Evolutionary conservation across 1,140 invertebrate species (phyloP).

Genomic region (Ditylenchus dipsaci): DNA sequence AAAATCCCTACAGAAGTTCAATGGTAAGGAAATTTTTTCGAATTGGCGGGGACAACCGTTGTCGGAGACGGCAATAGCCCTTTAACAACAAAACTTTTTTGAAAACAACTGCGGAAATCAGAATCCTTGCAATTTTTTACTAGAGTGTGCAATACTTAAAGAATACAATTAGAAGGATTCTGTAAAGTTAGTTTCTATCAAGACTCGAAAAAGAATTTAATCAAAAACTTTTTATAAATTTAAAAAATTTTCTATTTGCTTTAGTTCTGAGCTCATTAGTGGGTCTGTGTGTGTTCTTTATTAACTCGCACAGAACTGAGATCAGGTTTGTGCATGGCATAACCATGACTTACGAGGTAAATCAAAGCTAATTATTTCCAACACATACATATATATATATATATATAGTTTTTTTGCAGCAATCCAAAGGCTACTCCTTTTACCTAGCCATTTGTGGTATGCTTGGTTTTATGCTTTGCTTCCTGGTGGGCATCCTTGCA

Average conservation of each 20-base stretch:
- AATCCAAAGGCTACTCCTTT: constrained; percentile 40
- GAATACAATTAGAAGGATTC: too few relatives aligned
- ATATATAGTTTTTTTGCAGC: constrained; percentile 13
- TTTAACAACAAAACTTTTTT: too few relatives aligned
- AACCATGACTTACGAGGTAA: constrained; percentile 37
- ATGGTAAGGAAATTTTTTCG: too few relatives aligned
- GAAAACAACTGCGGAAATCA: too few relatives aligned
- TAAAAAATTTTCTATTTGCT: not conserved
- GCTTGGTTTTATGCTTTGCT: constrained; percentile 29
- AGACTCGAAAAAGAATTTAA: too few relatives aligned
- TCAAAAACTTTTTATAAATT: too few relatives aligned
- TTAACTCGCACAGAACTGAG: constrained; percentile 33
- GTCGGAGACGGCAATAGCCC: too few relatives aligned
- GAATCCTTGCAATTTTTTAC: too few relatives aligned
- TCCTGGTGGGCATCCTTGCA: constrained; percentile 24
- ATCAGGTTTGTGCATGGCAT: constrained; percentile 40
- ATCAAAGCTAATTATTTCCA: not conserved
- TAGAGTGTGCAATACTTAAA: too few relatives aligned
- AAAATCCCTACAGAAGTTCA: too few relatives aligned
- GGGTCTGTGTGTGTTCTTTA: constrained; percentile 27
- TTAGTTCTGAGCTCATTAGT: constrained; percentile 20
- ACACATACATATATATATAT: constrained; percentile 4
- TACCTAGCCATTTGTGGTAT: constrained; percentile 27
- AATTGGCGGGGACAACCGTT: too few relatives aligned
- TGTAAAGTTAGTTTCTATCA: too few relatives aligned